Conservation (phyloP, 2,888 invertebrate genomes). For the Ganaspis brasiliensis region DNA sequence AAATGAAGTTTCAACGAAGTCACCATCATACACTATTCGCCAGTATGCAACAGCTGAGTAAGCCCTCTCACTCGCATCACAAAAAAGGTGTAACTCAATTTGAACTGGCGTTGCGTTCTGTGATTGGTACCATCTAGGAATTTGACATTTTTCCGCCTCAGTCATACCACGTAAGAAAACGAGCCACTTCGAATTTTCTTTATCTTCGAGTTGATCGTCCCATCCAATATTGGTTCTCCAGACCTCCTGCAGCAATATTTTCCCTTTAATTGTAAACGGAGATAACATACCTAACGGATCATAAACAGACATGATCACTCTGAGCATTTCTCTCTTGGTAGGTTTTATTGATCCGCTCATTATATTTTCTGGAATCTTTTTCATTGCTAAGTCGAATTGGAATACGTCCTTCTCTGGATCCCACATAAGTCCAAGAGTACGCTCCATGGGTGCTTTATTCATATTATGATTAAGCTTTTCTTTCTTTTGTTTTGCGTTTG, state of each 20-base stretch:
- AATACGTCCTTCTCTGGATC: not conserved
- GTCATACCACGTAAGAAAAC: slow-evolving; percentile 59
- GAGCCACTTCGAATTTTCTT: slow-evolving; percentile 53
- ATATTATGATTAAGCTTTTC: slow-evolving; percentile 59
- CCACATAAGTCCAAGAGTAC: slow-evolving; percentile 18
- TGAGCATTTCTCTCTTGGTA: slow-evolving; percentile 58
- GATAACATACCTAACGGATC: slow-evolving; percentile 68
- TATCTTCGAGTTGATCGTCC: slow-evolving; percentile 58
- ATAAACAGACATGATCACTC: slow-evolving; percentile 67
- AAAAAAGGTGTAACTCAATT: slow-evolving; percentile 62
- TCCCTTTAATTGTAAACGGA: slow-evolving; percentile 59
- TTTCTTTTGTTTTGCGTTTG: slow-evolving; percentile 35
- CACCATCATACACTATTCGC: not conserved
- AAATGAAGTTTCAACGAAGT: slow-evolving; percentile 13
- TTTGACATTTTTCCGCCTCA: slow-evolving; percentile 47
- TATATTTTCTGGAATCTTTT: slow-evolving; percentile 6
- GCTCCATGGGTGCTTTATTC: slow-evolving; percentile 50
- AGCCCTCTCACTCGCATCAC: slow-evolving; percentile 65
- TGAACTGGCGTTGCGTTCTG: slow-evolving; percentile 15
- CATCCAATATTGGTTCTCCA: slow-evolving; percentile 61
- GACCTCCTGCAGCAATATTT: slow-evolving; percentile 67
- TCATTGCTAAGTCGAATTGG: slow-evolving; percentile 7
- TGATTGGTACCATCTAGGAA: slow-evolving; percentile 44
- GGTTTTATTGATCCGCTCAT: slow-evolving; percentile 44
- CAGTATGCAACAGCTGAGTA: slow-evolving; percentile 61